Percentiles rank a stretch among this genome's conserved stretches.
Conservation (phyloP, 2,797 vertebrate species). For the Pseudomugil gertrudae region DNA sequence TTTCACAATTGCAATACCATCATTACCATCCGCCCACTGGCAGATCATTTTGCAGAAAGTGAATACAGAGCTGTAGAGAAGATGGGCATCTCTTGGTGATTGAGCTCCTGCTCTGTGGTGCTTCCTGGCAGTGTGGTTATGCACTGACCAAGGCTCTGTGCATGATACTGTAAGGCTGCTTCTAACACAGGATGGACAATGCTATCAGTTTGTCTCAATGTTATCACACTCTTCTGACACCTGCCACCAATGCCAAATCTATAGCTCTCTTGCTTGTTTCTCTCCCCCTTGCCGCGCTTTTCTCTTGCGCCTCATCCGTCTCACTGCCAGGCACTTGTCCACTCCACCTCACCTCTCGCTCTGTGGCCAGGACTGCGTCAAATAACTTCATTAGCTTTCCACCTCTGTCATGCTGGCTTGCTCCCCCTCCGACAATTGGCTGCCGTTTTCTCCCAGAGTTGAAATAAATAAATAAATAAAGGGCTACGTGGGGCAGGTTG, state of each 20-base stretch:
- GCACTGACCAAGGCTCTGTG: slow-evolving; percentile 34
- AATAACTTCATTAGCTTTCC: slow-evolving; percentile 88
- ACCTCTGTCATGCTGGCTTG: slow-evolving; percentile 84
- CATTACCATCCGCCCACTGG: slow-evolving; percentile 48
- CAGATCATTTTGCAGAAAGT: slow-evolving; percentile 57
- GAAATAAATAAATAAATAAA: slow-evolving; percentile 44
- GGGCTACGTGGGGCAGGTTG: slow-evolving; percentile 74
- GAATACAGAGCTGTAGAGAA: slow-evolving; percentile 58
- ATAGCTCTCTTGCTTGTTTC: slow-evolving; percentile 44
- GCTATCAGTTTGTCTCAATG: slow-evolving; percentile 79
- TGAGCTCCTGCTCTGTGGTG: slow-evolving; percentile 56
- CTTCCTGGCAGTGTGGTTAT: slow-evolving; percentile 40
- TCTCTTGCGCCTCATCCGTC: slow-evolving; percentile 78
- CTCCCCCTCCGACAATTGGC: slow-evolving; percentile 83
- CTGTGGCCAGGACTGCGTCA: slow-evolving; percentile 81
- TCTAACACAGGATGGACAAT: slow-evolving; percentile 64
- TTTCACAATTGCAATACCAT: slow-evolving; percentile 60
- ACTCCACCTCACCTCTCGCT: slow-evolving; percentile 83
- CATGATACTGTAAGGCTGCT: slow-evolving; percentile 51
- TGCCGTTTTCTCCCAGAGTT: slow-evolving; percentile 70
- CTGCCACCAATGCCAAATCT: slow-evolving; percentile 76
- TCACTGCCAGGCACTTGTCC: slow-evolving; percentile 84
- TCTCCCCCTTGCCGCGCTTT: slow-evolving; percentile 43
- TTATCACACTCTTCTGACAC: slow-evolving; percentile 78
- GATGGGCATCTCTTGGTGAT: slow-evolving; percentile 69